A percentile compares a stretch with the other conserved stretches of the same genome.
These are phyloP conservation scores for Guaruba guarouba DNA, from an alignment of 2,113 vertebrate species.

Conservation along the genomic window DNA sequence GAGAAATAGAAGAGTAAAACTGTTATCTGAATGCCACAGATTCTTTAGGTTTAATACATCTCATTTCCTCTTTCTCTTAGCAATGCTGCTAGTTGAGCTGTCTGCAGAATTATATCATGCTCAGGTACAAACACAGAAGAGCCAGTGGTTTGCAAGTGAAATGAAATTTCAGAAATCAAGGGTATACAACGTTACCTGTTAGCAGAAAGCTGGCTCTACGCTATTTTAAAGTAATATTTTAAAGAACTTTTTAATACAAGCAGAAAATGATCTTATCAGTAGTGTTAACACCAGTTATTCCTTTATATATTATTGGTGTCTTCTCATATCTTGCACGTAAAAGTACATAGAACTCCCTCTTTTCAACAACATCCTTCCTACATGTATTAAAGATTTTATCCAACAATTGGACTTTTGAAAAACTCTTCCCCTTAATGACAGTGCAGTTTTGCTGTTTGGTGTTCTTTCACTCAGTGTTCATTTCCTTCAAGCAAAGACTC, in stretches of 20 bases:
- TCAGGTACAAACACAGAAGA: constrained; percentile 20
- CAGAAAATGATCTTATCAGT: constrained; percentile 9
- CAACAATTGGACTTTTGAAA: neutral
- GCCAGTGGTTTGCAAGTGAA: constrained; percentile 34
- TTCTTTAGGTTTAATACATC: constrained; percentile 36
- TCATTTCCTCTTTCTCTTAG: constrained; percentile 22
- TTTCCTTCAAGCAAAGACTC: constrained; percentile 5
- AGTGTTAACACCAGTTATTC: neutral
- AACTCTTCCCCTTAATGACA: neutral
- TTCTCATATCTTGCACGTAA: neutral
- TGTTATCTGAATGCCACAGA: constrained; percentile 37
- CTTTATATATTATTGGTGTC: neutral
- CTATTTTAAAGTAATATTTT: constrained; percentile 22
- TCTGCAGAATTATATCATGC: constrained; percentile 27
- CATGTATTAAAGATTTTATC: neutral
- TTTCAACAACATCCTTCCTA: neutral
- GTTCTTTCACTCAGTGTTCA: neutral
- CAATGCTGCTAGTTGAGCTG: neutral
- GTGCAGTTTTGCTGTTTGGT: neutral
- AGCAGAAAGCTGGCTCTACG: neutral
- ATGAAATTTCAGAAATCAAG: constrained; percentile 58
- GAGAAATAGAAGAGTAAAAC: constrained; percentile 47
- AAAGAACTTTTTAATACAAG: constrained; percentile 8
- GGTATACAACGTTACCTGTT: neutral
- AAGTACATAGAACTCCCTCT: neutral